A percentile compares a stretch with the other conserved stretches of the same genome.
Conservation (phyloP, 2,797 vertebrate genomes). For the Coregonus suidteri region DNA sequence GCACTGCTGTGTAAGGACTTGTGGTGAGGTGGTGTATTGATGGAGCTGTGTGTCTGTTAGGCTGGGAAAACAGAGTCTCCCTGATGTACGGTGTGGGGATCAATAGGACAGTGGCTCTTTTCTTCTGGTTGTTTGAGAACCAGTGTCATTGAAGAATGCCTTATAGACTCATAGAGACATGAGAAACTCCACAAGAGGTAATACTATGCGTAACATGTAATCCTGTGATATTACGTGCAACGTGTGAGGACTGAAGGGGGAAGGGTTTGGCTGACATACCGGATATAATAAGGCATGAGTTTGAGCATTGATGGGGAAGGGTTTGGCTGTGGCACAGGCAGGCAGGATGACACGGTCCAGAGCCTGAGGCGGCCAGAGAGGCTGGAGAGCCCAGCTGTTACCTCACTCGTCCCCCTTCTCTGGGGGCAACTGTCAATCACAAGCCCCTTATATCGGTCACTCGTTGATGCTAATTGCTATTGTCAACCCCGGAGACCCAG, state of each 20-base stretch:
- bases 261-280: conserved; percentile 65
- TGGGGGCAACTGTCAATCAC: conserved; percentile 76
- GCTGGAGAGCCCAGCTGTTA: conserved; percentile 75
- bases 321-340: conserved; percentile 65
- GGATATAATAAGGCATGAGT: conserved; percentile 65
- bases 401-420: conserved; percentile 73
- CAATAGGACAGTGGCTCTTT: conserved; percentile 74
- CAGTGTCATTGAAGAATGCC: conserved; percentile 42
- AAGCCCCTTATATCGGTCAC: conserved; percentile 68
- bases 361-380: conserved; percentile 72
- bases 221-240: conserved; percentile 58
- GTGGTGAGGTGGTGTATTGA: conserved; percentile 72
- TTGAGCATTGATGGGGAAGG: conserved; percentile 67
- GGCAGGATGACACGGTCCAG: conserved; percentile 71
- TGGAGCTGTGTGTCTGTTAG: conserved; percentile 77
- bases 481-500: conserved; percentile 74
- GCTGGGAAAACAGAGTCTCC: conserved; percentile 77
- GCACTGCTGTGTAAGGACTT: conserved; percentile 54
- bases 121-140: conserved; percentile 74
- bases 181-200: no score
- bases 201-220: conserved; percentile 32
- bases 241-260: conserved; percentile 44
- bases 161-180: no score
- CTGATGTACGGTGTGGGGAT: conserved; percentile 73
- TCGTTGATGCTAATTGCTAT: conserved; percentile 79